Conservation (phyloP, 35 echinoderm and acorn worm genomes). For the Apostichopus californicus region DNA sequence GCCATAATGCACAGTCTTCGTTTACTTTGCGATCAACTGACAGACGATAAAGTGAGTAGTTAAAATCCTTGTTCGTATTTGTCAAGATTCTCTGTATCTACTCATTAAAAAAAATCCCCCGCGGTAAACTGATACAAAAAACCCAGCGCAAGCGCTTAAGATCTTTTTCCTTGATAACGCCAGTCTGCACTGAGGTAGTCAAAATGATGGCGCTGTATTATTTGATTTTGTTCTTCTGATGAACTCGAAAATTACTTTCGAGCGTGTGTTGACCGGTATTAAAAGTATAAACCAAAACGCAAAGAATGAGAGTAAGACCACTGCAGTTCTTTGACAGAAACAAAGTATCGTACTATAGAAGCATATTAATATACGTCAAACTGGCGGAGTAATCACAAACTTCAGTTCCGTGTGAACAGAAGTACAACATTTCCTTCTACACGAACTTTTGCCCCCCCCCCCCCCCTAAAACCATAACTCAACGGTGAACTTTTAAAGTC, state of each 20-base stretch:
- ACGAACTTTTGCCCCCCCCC: no score
- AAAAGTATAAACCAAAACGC: neutral
- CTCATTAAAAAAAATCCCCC: slow-evolving; percentile 10
- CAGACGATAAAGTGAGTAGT: slow-evolving; percentile 29
- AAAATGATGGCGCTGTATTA: neutral
- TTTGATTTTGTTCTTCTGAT: neutral
- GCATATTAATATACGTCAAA: neutral
- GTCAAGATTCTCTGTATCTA: neutral
- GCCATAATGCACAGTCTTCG: neutral
- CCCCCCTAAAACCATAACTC: no score
- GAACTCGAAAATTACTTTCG: neutral
- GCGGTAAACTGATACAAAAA: neutral
- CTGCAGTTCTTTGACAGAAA: neutral
- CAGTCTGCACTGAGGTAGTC: neutral
- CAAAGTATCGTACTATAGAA: neutral
- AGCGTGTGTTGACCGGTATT: neutral
- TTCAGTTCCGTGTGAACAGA: neutral
- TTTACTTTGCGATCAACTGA: slow-evolving; percentile 28
- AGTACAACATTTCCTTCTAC: no score
- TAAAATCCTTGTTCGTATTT: slow-evolving; percentile 7
- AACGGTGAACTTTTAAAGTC: no score
- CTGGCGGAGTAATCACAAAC: neutral
- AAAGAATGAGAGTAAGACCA: neutral
- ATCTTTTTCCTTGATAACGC: neutral
- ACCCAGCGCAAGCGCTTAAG: neutral